Base-by-base conservation (phyloP, 1,140 invertebrate species). In the Drosophila bocki region DNA sequence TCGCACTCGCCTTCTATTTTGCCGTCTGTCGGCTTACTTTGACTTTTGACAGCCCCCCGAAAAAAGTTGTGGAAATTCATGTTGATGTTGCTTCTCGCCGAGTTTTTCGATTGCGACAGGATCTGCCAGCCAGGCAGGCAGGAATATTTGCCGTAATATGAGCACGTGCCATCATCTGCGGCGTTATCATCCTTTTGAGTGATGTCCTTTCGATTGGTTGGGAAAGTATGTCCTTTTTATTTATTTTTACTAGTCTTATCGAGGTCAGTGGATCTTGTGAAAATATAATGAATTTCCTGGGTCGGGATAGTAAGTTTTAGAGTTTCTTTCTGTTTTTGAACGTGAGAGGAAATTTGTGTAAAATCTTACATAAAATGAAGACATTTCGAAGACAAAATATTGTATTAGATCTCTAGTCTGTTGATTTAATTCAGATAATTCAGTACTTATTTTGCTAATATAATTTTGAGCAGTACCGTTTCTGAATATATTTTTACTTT, bases 1-100 rank as follows among this genome's bases (percentile, higher is more conserved):
- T 57, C 35, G 29, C 53, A 32, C 26, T 51, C 29, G 50, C 29
- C 67, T 50, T 71, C 53, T 58, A 70, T 72, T 70, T 72, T 70
- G 69, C 69, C 65, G 69, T 71, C 76, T 63, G 84, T 88, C 80
- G 80, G 84, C 80, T 87, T 87, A 87, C 63, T 78, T 78, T 84
- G 80, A 88, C 84, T 88, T 88, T 84, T 88, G 84, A 88, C 84
- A 88, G 80, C 60, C 57, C 37, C 69, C 69, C 9, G n/a, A 50
- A 70, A 70, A 82, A 87, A 79, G 65, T 87, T 86, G 75, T 86
- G 79, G 70, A 79, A 83, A 70, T 83, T 77, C 77, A 75, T 83
- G 80, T 54, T 64, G 62, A 58, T 47, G 57, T 39, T 70, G 53
- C 41, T 19, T 50, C 42, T 64, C 53, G 59, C 15, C 17, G 53